A percentile compares a stretch with the other conserved stretches of the same genome.
Evolutionary conservation across 2,888 invertebrate species (phyloP).

Genomic region (Sturmia bella): DNA sequence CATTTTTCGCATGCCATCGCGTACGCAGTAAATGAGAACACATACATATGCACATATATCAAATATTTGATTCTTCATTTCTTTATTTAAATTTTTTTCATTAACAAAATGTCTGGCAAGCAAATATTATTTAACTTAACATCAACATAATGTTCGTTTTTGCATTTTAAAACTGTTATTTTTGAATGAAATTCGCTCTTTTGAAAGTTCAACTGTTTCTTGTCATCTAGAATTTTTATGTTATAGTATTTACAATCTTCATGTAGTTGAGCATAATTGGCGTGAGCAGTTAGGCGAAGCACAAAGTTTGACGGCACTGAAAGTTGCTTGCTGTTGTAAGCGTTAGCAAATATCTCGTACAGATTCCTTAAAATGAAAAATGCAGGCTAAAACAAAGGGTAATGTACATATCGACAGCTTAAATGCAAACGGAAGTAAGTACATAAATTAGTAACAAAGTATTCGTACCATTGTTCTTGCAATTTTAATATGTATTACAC

Average conservation of each 20-base stretch:
- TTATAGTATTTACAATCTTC: conserved; percentile 78
- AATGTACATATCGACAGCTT: too few species aligned
- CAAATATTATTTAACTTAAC: conserved; percentile 76
- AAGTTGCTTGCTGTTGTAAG: conserved; percentile 84
- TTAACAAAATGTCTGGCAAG: conserved; percentile 78
- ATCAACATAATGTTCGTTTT: conserved; percentile 77
- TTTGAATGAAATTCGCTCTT: conserved; percentile 79
- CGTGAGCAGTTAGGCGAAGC: conserved; percentile 80
- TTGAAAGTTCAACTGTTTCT: conserved; percentile 79
- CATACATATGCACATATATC: too few species aligned
- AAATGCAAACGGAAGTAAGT: too few species aligned
- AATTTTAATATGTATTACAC: too few species aligned
- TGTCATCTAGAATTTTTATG: conserved; percentile 75
- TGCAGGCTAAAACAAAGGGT: too few species aligned
- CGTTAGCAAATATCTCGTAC: conserved; percentile 83
- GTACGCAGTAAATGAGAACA: too few species aligned
- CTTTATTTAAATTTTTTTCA: conserved; percentile 74
- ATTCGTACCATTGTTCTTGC: too few species aligned
- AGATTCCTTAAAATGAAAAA: conserved; percentile 81
- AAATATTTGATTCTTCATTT: background rate
- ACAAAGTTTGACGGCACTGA: conserved; percentile 83
- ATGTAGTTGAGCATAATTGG: conserved; percentile 66
- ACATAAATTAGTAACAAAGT: too few species aligned
- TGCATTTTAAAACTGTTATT: conserved; percentile 66
- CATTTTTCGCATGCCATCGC: too few species aligned